Base-by-base conservation (phyloP, 2,113 vertebrate species). In the Notothenia coriiceps region DNA sequence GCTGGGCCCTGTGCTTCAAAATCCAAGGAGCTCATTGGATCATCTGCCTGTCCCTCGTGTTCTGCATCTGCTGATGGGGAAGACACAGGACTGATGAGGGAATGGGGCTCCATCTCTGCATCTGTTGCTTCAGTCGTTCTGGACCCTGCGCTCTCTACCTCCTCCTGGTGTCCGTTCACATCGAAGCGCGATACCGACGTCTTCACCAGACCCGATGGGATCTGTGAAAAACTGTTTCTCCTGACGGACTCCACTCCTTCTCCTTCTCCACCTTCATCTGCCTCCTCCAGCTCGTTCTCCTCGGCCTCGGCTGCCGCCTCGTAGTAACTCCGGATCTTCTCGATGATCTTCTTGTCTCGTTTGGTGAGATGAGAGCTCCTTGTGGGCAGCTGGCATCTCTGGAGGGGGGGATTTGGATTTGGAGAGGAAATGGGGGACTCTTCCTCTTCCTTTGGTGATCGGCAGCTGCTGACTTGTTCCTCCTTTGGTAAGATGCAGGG, bases 241-340 rank as follows among this genome's bases (percentile, higher is more conserved):
- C 94, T 89, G 17, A 82, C 90, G 1, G 70, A 25, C 0, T 29
- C 9, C 0, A 13, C 52, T 43, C 60, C 82, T 40, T 82, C 84
- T 56, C 5, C 82, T 40, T 82, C 84, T 56, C 5, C 54, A 10
- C 10, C 10, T 5, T 83, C 74, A 0, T 71, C 72, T 10, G 68
- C 88, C 2, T 77, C 85, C 17, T 66, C 82, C 1, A n/a, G 74
- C 2, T 70, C 61, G 0, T 74, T 77, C 18, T 88, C 81, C 2
- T 71, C 84, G 0, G 79, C 90, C 79, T 91, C 87, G 0, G 92
- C 93, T 1, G 95, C 94, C 0, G 94, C 94, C 22, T 96, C 94
- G 10, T 96, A 96, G 72, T 96, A 96, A 61, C 93, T 96, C 60
- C 95, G 85, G 77, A 96, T 96, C 87, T 96, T 96, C 68, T 96